phyloP scores from a whole-genome alignment of 1,140 invertebrate species.

The Babylonia areolata region DNA sequence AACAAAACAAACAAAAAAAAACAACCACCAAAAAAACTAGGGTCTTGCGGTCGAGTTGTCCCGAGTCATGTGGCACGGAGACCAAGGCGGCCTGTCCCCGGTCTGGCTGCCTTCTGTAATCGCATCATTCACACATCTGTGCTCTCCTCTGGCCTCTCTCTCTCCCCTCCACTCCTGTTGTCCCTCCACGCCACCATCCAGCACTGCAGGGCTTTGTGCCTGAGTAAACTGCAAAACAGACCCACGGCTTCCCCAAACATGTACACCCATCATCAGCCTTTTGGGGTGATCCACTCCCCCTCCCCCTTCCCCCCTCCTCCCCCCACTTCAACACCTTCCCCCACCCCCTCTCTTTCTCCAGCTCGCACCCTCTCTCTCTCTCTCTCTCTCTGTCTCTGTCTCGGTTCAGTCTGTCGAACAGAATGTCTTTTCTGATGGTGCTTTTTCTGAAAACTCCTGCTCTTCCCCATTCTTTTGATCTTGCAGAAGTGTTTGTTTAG shows the following conservation, averaged over 20 bases:
- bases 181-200: too few species aligned
- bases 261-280: too few species aligned
- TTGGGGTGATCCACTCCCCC: too few species aligned
- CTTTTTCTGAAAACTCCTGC: too few species aligned
- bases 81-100: background rate
- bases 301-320: background rate
- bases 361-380: background rate
- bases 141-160: background rate
- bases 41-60: background rate
- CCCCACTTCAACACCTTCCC: background rate
- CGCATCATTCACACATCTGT: background rate
- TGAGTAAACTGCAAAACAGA: background rate
- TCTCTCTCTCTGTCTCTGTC: too few species aligned
- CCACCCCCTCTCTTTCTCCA: background rate
- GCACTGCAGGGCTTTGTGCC: slow-evolving; percentile 3
- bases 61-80: background rate
- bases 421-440: background rate
- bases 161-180: too few species aligned
- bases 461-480: too few species aligned
- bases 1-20: too few species aligned
- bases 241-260: background rate
- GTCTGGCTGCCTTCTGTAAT: background rate
- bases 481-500: too few species aligned
- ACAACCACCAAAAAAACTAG: background rate
- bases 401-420: background rate